Base-by-base conservation (phyloP, 2,888 invertebrate species). In the Cephus pygmeus region DNA sequence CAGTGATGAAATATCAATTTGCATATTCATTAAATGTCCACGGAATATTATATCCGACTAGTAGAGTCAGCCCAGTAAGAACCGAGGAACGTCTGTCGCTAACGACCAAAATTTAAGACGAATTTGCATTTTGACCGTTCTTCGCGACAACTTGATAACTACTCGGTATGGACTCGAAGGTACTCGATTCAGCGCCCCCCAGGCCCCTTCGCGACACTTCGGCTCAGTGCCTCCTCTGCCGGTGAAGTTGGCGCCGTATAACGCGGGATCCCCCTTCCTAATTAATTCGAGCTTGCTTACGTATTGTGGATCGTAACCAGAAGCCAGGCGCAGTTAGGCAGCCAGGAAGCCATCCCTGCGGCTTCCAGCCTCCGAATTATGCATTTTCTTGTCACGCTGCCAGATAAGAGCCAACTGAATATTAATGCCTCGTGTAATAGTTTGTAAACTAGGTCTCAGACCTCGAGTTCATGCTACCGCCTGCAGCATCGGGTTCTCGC, bases 371-470 rank as follows among this genome's bases (percentile, higher is more conserved):
- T 36, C 75, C 88, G 85, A 90, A 90, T 90, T 90, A 90, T 90
- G 90, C 89, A 90, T 89, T 89, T 90, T 90, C 90, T 90, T 90
- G 90, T 90, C 90, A 87, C 86, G 85, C 85, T 85, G 87, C 82
- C 83, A 87, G 89, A 89, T 89, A 89, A 90, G 88, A 88, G 88
- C 88, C 87, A 86, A 85, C 89, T 90, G 90, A 90, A 90, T 90
- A 90, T 89, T 90, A 90, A 90, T 90, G 88, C 82, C 81, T 82
- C 83, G 84, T 87, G 88, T 90, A 89, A 89, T 88, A 89, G 89
- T 90, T 89, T 87, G 90, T 88, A 87, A 90, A 89, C 89, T 88
- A 85, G 89, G 89, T 89, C 87, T 86, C 84, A 83, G 78, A 83
- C 80, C 83, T 80, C 76, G 78, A 76, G 69, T 69, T 69, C 69